These are phyloP conservation scores for Drosophila lowei DNA, from an alignment of 1,140 invertebrate species.

Conservation along the genomic window DNA sequence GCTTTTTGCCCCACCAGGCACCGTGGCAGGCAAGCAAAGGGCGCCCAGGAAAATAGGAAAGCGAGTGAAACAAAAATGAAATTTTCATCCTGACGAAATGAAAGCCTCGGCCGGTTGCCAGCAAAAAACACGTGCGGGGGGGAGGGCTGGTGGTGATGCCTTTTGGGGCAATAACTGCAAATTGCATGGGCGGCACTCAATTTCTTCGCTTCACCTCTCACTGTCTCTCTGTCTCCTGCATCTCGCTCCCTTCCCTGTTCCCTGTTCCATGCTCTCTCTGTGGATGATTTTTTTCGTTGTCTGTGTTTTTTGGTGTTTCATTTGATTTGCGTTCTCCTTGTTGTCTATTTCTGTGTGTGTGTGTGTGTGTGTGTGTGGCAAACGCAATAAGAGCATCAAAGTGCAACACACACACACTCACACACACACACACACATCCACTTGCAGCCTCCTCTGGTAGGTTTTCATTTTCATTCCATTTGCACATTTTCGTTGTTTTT, in stretches of 20 bases:
- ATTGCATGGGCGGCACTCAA: slow-evolving; percentile 80
- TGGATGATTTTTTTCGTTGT: slow-evolving; percentile 19
- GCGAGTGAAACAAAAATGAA: slow-evolving; percentile 23
- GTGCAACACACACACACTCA: slow-evolving; percentile 54
- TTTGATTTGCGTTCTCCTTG: slow-evolving; percentile 69
- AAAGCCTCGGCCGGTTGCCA: slow-evolving; percentile 67
- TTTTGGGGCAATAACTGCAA: slow-evolving; percentile 73
- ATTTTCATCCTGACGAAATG: slow-evolving; percentile 75
- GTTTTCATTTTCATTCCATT: slow-evolving; percentile 61
- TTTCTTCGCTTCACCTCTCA: slow-evolving; percentile 37
- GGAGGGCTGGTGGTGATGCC: slow-evolving; percentile 12
- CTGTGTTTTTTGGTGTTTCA: slow-evolving; percentile 69
- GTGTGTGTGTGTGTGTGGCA: slow-evolving; percentile 21
- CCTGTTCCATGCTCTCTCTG: neutral
- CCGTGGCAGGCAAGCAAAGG: slow-evolving; percentile 42
- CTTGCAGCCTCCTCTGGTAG: slow-evolving; percentile 48
- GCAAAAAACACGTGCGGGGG: neutral
- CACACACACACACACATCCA: slow-evolving; percentile 33
- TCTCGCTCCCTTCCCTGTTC: neutral
- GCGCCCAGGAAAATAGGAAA: slow-evolving; percentile 18
- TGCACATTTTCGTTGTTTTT: slow-evolving; percentile 10
- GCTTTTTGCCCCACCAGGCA: too few species aligned
- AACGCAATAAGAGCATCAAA: slow-evolving; percentile 81
- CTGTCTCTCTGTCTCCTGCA: neutral
- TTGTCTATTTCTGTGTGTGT: slow-evolving; percentile 22